These are phyloP conservation scores for Melanaphis sacchari DNA, from an alignment of 1,140 invertebrate genomes.

Conservation along the genomic window DNA sequence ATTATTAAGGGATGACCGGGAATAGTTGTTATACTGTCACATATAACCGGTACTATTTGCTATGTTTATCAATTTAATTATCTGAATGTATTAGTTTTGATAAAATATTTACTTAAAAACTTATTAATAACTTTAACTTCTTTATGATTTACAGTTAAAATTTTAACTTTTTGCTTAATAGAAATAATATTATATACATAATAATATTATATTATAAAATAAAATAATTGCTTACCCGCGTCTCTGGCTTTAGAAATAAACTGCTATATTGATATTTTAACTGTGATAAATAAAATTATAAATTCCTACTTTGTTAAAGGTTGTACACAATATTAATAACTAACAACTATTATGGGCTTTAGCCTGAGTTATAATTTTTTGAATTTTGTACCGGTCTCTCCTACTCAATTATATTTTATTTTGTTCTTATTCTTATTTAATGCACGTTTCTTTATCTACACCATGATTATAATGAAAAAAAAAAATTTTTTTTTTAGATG, in stretches of 20 bases:
- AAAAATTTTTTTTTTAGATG: not conserved
- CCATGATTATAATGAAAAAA: not conserved
- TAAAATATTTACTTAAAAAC: not conserved
- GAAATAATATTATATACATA: too few species aligned
- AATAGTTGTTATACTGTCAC: not conserved
- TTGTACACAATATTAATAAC: not conserved
- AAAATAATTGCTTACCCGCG: not conserved
- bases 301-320: not conserved
- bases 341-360: not conserved
- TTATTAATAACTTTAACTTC: not conserved
- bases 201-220: not conserved
- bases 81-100: not conserved
- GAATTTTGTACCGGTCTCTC: not conserved
- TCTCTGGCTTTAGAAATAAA: not conserved
- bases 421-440: not conserved
- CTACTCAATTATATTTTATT: not conserved
- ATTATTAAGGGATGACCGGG: not conserved
- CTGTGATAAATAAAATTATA: not conserved
- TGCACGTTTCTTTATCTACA: conserved; percentile 9
- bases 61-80: not conserved
- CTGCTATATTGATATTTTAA: not conserved
- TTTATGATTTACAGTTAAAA: not conserved
- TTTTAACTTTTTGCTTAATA: not conserved
- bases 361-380: not conserved
- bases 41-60: not conserved